Base-by-base conservation (phyloP, 2,113 vertebrate genomes). In the Centropristis striata region DNA sequence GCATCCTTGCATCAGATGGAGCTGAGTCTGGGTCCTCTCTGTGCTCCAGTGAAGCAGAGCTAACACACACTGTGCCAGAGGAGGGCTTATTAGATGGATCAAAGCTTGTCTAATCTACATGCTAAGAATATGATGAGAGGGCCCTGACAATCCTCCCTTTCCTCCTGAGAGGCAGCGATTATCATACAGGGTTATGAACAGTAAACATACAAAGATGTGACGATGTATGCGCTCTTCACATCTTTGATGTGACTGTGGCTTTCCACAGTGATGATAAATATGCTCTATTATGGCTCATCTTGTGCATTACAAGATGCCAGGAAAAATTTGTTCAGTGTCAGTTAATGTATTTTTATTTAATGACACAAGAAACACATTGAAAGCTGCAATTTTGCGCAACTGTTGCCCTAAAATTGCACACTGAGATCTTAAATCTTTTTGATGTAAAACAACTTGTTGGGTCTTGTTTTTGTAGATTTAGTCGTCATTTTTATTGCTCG, bases 31-130 rank as follows among this genome's bases (percentile, higher is more conserved):
- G 27, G 36, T 18, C 36, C n/a, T 63, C 3, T 63, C 53, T 57
- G 58, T 55, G 65, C 76, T 74, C n/a, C 42, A 54, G 27, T 65
- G 50, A 78, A 39, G 61, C 81, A 42, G 37, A 55, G 67, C 71
- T 72, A 75, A 71, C 64, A 46, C 66, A 78, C 59, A 44, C 21
- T 65, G 36, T 59, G 78, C 76, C 77, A 68, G 50, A 71, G 42
- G 67, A 82, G 20, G 47, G 59, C 73, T 83, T 72, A 85, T 88
- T 79, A 88, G 53, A 60, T 13, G 76, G 80, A 87, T 87, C 81
- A 87, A 81, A 85, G 84, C 84, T 18, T 46, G 49, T 81, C 68
- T 91, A 87, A 89, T 87, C 60, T 71, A 81, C 64, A 86, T 82
- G 71, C 74, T 81, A 68, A 81, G 78, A 89, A 86, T 78, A 82